Conservation (phyloP, 2,797 vertebrate genomes). For the Cetoscarus ocellatus region DNA sequence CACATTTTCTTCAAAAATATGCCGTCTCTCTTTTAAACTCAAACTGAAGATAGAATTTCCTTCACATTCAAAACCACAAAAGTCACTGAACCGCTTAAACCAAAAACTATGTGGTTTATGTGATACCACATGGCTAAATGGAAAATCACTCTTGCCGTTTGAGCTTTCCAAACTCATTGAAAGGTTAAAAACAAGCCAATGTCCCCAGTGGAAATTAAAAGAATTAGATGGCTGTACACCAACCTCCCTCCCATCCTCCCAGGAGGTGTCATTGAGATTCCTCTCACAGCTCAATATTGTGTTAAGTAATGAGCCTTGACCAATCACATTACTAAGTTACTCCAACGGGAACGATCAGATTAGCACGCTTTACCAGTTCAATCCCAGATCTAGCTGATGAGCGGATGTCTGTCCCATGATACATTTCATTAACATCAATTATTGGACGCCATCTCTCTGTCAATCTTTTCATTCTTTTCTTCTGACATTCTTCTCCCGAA, state of each 20-base stretch:
- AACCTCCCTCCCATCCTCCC: conserved; percentile 26
- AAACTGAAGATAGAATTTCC: neutral
- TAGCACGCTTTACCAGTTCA: conserved; percentile 16
- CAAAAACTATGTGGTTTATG: neutral
- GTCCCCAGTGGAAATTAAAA: conserved; percentile 30
- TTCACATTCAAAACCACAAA: neutral
- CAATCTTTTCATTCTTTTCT: neutral
- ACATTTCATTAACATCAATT: conserved; percentile 32
- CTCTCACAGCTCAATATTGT: conserved; percentile 47
- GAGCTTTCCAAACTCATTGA: conserved; percentile 8
- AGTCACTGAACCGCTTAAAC: neutral
- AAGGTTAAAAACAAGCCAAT: conserved; percentile 43
- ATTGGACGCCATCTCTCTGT: conserved; percentile 11
- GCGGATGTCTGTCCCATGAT: conserved; percentile 53
- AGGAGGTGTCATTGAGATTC: conserved; percentile 42
- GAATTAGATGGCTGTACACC: conserved; percentile 49
- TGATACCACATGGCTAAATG: neutral
- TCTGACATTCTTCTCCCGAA: neutral
- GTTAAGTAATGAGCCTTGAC: conserved; percentile 64
- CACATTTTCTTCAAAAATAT: neutral
- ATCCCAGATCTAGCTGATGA: conserved; percentile 33
- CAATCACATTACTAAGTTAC: conserved; percentile 54
- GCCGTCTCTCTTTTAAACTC: neutral
- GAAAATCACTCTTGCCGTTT: conserved; percentile 6
- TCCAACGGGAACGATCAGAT: conserved; percentile 60